Evolutionary conservation across 2,888 invertebrate species (phyloP), one percentile per base, ranked within the genome.

Genomic region (Phyllotreta striolata): DNA sequence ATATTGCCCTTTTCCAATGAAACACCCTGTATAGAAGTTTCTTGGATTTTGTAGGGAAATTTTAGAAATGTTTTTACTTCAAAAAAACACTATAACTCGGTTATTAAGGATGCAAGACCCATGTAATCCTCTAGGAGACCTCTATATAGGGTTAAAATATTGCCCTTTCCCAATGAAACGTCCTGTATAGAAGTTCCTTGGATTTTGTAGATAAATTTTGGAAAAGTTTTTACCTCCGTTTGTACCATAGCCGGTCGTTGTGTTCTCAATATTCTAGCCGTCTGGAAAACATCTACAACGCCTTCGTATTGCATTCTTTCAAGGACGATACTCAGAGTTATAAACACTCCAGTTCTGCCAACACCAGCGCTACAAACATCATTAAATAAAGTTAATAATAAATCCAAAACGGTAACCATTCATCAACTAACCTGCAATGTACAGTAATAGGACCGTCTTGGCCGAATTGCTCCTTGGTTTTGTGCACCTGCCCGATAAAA

Each of bases 211-310:
- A 41, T 3, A 41, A 3, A 3, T 41, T 9, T 41, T 41, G 10
- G 10, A 41, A 3, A 41, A 58, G 55, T 71, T 35, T 78, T 78
- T 82, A 96, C 98, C 92, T 98, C 98, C 72, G 98, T 98, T 84
- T 99, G 98, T 75, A 99, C 98, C 98, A 99, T 99, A 74, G 97
- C 97, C 67, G 98, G 97, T 75, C 99, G 88, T 83, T 99, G 98
- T 70, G 98, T 98, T 79, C 99, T 90, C 75, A 99, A 86, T 83
- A 98, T 96, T 84, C 98, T 92, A 68, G 98, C 98, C 0, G 98
- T 98, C 84, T 98, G 98, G 90, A 98, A 99, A 78, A 99, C 93
- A 85, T 99, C 99, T 9, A 99, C 93, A 6, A 98, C 96, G 13
- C 97, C 97, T 81, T 99, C 99, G 81, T 96, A 97, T 82, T 98